phyloP scores from a whole-genome alignment of 2,113 vertebrate genomes.

The Spizaetus ornatus region DNA sequence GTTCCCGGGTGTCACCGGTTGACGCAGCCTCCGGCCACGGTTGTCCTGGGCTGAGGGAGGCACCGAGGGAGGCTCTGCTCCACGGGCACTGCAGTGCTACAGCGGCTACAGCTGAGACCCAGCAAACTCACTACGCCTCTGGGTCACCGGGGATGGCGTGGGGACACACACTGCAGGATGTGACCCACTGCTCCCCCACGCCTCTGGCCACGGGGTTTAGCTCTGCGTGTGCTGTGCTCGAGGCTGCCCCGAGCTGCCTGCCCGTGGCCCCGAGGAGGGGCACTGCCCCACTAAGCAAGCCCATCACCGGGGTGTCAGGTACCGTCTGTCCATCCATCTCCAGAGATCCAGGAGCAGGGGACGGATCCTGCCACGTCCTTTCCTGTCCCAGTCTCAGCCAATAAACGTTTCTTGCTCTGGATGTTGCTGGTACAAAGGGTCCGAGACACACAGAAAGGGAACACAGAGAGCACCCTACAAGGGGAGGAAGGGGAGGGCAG shows the following conservation, averaged over 20 bases:
- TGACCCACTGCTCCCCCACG: not conserved
- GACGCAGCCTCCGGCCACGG: no score
- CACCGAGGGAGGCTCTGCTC: no score
- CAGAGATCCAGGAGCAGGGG: not conserved
- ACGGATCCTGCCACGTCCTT: fast-evolving
- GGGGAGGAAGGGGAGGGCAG: not conserved
- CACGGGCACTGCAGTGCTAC: no score
- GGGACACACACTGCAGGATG: no score
- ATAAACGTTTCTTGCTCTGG: fast-evolving
- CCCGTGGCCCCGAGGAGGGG: fast-evolving
- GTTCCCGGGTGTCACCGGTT: no score
- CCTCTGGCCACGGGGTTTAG: fast-evolving
- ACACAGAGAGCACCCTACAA: fast-evolving
- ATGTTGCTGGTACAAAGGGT: not conserved
- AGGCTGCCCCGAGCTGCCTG: not conserved
- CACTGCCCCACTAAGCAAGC: not conserved
- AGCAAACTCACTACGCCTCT: no score
- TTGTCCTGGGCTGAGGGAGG: no score
- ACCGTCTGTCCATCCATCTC: not conserved
- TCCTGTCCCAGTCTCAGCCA: not conserved
- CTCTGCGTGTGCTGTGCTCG: not conserved
- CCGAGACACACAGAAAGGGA: not conserved
- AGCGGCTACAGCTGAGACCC: no score
- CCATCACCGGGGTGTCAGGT: not conserved
- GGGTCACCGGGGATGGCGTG: no score